Conservation (phyloP, 37 sponge, comb jelly and placozoan genomes). For the Cliona cf. orientalis region DNA sequence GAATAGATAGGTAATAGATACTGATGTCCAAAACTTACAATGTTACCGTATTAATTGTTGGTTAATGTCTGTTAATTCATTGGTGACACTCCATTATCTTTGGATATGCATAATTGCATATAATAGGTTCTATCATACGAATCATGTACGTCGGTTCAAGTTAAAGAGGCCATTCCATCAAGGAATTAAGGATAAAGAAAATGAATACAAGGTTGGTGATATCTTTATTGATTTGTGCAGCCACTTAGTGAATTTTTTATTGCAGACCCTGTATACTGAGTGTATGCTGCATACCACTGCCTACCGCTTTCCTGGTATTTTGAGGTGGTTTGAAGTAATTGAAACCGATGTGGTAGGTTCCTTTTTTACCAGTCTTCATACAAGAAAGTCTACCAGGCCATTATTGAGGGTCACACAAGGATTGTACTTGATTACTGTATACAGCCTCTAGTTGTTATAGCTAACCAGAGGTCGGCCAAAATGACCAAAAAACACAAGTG, state of each 20-base stretch:
- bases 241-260: not conserved
- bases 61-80: not conserved
- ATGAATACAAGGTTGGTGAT: constrained; percentile 72
- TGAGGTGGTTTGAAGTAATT: constrained; percentile 86
- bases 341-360: constrained; percentile 61
- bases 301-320: constrained; percentile 75
- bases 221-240: not conserved
- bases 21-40: too few species aligned
- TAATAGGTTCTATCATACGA: constrained; percentile 65
- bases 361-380: too few species aligned
- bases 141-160: constrained; percentile 68
- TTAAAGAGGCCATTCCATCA: constrained; percentile 73
- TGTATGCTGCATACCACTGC: constrained; percentile 70
- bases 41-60: not conserved
- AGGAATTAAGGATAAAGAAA: constrained; percentile 73
- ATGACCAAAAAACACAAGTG: too few species aligned
- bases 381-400: too few species aligned
- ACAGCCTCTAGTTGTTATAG: too few species aligned
- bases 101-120: not conserved
- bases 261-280: constrained; percentile 77
- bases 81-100: not conserved
- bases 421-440: too few species aligned
- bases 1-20: too few species aligned
- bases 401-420: too few species aligned
- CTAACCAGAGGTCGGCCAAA: too few species aligned